phyloP scores from a whole-genome alignment of 2,113 vertebrate genomes.

The Tupaia tana region DNA sequence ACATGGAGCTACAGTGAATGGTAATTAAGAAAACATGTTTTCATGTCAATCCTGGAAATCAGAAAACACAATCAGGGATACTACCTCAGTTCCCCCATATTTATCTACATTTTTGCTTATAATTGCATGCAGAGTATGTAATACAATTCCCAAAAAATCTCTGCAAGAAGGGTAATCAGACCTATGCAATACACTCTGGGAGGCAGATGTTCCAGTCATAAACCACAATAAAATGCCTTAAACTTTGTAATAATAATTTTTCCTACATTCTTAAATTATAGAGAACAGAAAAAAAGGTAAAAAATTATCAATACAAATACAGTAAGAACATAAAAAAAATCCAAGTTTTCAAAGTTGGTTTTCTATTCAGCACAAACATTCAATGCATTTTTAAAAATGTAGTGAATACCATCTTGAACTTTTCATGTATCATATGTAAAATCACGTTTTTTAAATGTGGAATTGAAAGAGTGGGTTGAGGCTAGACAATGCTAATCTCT shows the following conservation, averaged over 20 bases:
- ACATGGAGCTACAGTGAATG: slow-evolving; percentile 8
- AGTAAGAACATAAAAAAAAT: slow-evolving; percentile 37
- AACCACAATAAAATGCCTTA: not conserved
- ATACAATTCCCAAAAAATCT: not conserved
- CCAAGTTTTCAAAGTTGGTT: not conserved
- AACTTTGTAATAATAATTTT: not conserved
- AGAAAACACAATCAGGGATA: not conserved
- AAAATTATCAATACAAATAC: slow-evolving; percentile 42
- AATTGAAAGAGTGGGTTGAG: not conserved
- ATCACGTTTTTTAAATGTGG: slow-evolving; percentile 4
- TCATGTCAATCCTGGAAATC: not conserved
- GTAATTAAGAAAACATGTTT: not conserved
- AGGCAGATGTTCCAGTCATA: slow-evolving; percentile 6
- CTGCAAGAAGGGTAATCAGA: slow-evolving; percentile 23
- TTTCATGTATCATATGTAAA: not conserved
- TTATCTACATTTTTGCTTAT: not conserved
- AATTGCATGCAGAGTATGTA: not conserved
- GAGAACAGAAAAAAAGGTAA: slow-evolving; percentile 29
- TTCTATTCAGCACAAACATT: slow-evolving; percentile 5
- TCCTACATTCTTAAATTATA: slow-evolving; percentile 14
- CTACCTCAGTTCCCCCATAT: not conserved
- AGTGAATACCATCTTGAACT: slow-evolving; percentile 28
- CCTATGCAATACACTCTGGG: not conserved
- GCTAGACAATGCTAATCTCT: not conserved
- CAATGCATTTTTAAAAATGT: not conserved